Evolutionary conservation across 2,113 vertebrate genomes (phyloP), one percentile per base, ranked within the genome.

Genomic region (Nibea albiflora): DNA sequence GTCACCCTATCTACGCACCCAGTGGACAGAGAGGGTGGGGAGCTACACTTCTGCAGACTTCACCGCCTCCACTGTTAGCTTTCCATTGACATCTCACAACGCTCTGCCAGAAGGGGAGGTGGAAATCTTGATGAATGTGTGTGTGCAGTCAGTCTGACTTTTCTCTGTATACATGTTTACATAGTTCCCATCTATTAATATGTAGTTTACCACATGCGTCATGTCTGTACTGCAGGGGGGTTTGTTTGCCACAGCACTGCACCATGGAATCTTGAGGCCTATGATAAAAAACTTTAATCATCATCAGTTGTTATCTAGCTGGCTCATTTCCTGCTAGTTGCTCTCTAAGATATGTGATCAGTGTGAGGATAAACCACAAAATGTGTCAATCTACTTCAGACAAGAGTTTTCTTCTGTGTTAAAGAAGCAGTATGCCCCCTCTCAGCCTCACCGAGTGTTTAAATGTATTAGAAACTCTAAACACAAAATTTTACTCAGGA

Each of bases 11-110:
- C 14, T 44, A 22, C 84, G 81, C 82, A 84, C 86, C 68, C 69
- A 91, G 90, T 91, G 84, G 90, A 94, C 78, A 90, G 88, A 89
- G 83, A 89, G 92, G 93, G 92, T 78, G 90, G 85, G 91, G 91
- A 90, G 24, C 42, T 62, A 53, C 54, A 79, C 73, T 42, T 73
- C 17, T 65, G 85, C 81, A 89, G 89, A 90, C 85, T 88, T 71
- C 52, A 44, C 26, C 72, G 88, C 81, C 50, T 89, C 81, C 81
- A 66, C 71, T 92, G 76, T 94, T 92, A 92, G 87, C 61, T 93
- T 89, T 91, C 75, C 79, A 79, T 52, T 85, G 83, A 91, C 85
- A 86, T 78, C 82, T 92, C 81, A 75, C 85, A 81, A 26, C 73
- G 70, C 15, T 57, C 52, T 82, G 81, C 73, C 67, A 68, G 89